phyloP scores from a whole-genome alignment of 92 coral and sea anemone species.

The Porites cylindrica region DNA sequence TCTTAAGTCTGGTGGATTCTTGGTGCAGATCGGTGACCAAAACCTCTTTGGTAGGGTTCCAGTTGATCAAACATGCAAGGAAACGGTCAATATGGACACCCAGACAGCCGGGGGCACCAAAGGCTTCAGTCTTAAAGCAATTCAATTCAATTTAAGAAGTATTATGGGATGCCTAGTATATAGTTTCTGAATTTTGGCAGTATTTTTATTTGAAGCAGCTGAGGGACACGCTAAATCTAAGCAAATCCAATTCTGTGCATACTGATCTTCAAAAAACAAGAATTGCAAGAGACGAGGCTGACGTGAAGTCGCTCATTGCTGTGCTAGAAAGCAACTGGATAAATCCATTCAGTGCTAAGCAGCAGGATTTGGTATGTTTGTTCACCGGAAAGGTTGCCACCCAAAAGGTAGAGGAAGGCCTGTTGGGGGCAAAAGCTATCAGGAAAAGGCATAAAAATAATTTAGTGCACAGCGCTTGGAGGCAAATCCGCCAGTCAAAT shows the following conservation, averaged over 20 bases:
- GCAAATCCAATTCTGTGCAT: background rate
- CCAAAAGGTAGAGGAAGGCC: slow-evolving; percentile 35
- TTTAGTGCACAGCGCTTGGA: slow-evolving; percentile 58
- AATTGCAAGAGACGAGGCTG: slow-evolving; percentile 61
- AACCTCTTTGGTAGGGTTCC: too few relatives aligned
- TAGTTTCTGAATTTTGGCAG: slow-evolving; percentile 43
- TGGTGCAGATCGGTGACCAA: too few relatives aligned
- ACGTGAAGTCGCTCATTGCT: slow-evolving; percentile 47
- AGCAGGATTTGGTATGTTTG: slow-evolving; percentile 51
- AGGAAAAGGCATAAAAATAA: slow-evolving; percentile 47
- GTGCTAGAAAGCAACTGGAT: slow-evolving; percentile 61
- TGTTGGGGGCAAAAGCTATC: slow-evolving; percentile 41
- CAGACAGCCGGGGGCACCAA: slow-evolving; percentile 1
- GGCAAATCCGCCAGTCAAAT: slow-evolving; percentile 41
- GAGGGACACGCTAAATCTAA: slow-evolving; percentile 27
- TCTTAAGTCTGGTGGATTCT: too few relatives aligned
- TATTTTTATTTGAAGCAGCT: slow-evolving; percentile 35
- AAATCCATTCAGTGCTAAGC: slow-evolving; percentile 57
- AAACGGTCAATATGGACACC: slow-evolving; percentile 53
- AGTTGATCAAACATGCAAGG: slow-evolving; percentile 18
- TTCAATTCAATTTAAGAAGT: too few relatives aligned
- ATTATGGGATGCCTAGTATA: too few relatives aligned
- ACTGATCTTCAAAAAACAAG: slow-evolving; percentile 40
- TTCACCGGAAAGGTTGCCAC: slow-evolving; percentile 67
- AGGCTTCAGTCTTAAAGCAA: slow-evolving; percentile 49